Conservation (phyloP, 2,797 vertebrate genomes). For the Melanitta fusca region DNA sequence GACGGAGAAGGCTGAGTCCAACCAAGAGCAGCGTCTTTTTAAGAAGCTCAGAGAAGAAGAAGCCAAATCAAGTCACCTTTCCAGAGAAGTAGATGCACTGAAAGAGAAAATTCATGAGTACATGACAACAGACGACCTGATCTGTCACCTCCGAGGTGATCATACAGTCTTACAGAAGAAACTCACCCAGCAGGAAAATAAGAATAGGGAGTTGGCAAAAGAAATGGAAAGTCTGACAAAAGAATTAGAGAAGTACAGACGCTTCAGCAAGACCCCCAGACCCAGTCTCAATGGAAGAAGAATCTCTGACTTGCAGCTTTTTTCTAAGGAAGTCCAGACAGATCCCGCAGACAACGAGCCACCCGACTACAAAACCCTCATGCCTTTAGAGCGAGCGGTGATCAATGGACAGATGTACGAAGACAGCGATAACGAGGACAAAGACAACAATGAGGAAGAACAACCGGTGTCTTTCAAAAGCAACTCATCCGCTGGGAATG, state of each 20-base stretch:
- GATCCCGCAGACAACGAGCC: slow-evolving; percentile 86
- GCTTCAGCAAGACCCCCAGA: slow-evolving; percentile 91
- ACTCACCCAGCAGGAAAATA: slow-evolving; percentile 92
- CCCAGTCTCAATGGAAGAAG: slow-evolving; percentile 90
- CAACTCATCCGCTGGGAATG: slow-evolving; percentile 82
- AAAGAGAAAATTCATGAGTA: slow-evolving; percentile 97
- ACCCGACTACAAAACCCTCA: slow-evolving; percentile 84
- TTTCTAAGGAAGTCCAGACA: slow-evolving; percentile 95
- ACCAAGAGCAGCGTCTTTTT: slow-evolving; percentile 90
- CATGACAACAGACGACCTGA: slow-evolving; percentile 91
- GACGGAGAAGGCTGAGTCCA: slow-evolving; percentile 92
- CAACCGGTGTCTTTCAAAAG: slow-evolving; percentile 81
- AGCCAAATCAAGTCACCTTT: slow-evolving; percentile 91
- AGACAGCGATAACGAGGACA: slow-evolving; percentile 85
- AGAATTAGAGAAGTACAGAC: slow-evolving; percentile 91
- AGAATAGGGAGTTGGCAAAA: slow-evolving; percentile 91
- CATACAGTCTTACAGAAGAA: slow-evolving; percentile 90
- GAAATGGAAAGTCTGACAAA: slow-evolving; percentile 93
- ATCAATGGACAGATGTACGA: slow-evolving; percentile 89
- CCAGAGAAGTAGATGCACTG: slow-evolving; percentile 90
- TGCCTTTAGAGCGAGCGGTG: slow-evolving; percentile 85
- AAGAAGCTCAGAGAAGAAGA: slow-evolving; percentile 94
- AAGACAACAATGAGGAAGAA: slow-evolving; percentile 84
- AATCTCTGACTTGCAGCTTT: slow-evolving; percentile 91
- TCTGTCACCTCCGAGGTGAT: slow-evolving; percentile 91